Evolutionary conservation across 2,113 vertebrate species (phyloP).

Genomic region (Oxyruncus cristatus): DNA sequence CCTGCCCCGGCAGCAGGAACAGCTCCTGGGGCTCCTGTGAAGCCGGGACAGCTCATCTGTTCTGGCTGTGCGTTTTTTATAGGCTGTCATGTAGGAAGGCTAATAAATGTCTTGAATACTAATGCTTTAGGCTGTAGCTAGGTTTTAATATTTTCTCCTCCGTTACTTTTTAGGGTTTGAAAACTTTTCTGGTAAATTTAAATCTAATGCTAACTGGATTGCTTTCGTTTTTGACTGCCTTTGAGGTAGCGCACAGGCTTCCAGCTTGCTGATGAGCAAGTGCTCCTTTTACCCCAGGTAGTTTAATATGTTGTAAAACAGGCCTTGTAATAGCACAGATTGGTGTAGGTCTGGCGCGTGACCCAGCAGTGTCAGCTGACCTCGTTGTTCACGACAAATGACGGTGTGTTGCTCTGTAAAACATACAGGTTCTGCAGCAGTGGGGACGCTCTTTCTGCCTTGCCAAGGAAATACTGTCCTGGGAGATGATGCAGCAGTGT

Average conservation of each 20-base stretch:
- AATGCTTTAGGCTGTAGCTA: not conserved
- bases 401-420: not conserved
- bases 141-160: not conserved
- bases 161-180: not conserved
- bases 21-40: not conserved
- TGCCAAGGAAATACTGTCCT: not conserved
- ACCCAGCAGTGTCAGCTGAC: not conserved
- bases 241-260: not conserved
- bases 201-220: not conserved
- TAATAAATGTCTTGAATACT: not conserved
- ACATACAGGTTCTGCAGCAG: constrained; percentile 11
- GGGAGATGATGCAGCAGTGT: not conserved
- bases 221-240: not conserved
- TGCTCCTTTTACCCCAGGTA: not conserved
- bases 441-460: not conserved
- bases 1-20: accelerated
- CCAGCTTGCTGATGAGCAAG: not conserved
- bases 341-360: not conserved
- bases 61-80: not conserved
- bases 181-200: not conserved
- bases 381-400: not conserved
- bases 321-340: not conserved
- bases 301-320: not conserved
- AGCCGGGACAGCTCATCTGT: not conserved
- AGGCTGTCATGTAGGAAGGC: not conserved